Evolutionary conservation across 2,113 vertebrate species (phyloP).

Genomic region (Laticauda colubrina): DNA sequence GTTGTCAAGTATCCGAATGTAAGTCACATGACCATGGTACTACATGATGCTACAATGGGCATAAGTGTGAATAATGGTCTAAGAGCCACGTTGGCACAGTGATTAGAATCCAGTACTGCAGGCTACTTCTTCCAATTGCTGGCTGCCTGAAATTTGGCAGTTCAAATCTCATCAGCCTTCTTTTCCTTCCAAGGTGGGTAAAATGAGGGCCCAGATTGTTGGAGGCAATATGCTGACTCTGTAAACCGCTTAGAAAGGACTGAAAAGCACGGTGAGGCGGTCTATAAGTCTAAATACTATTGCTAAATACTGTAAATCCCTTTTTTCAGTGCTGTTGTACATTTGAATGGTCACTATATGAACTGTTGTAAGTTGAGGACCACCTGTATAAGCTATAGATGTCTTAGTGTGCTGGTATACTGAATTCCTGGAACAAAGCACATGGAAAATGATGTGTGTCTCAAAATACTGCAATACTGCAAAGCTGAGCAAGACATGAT

Average conservation of each 20-base stretch:
- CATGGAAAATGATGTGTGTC: constrained; percentile 58
- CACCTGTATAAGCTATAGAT: constrained; percentile 61
- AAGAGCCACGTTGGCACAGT: background rate
- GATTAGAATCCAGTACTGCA: too few relatives aligned
- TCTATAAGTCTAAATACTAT: too few relatives aligned
- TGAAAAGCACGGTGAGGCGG: too few relatives aligned
- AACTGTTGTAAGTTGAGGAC: background rate
- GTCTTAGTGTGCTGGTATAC: constrained; percentile 65
- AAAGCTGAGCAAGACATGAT: constrained; percentile 46
- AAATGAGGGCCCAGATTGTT: too few relatives aligned
- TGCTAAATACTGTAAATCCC: background rate
- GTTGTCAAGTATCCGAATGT: background rate
- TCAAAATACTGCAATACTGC: constrained; percentile 50
- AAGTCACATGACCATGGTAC: background rate
- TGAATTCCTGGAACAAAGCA: constrained; percentile 65
- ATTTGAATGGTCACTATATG: background rate
- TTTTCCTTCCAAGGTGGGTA: too few relatives aligned
- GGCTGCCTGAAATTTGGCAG: too few relatives aligned
- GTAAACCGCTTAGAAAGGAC: too few relatives aligned
- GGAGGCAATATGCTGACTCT: too few relatives aligned
- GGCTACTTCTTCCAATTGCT: too few relatives aligned
- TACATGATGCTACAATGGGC: background rate
- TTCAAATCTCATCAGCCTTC: too few relatives aligned
- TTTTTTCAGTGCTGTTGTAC: background rate
- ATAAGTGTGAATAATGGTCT: background rate